Percentiles rank a stretch among this genome's conserved stretches.
Conservation (phyloP, 2,797 vertebrate species). For the Pipistrellus kuhlii region DNA sequence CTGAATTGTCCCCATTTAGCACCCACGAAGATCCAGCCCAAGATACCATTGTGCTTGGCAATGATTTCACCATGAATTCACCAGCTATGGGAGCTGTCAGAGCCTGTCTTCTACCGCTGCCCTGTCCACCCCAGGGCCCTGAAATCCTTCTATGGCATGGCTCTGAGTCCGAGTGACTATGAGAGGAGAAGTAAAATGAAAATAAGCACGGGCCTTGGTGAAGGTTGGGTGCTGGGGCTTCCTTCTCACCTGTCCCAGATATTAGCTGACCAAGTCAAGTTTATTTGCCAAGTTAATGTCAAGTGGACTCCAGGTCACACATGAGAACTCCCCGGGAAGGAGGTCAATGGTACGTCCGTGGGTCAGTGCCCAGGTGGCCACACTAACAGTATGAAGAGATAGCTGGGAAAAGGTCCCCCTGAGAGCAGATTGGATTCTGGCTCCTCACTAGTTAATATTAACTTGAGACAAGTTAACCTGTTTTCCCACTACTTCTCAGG, state of each 20-base stretch:
- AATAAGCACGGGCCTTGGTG: no score
- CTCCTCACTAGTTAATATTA: neutral
- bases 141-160: accelerated
- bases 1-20: neutral
- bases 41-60: neutral
- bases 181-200: neutral
- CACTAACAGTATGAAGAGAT: accelerated
- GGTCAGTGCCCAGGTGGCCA: neutral
- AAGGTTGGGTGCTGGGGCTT: accelerated
- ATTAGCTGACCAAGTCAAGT: neutral
- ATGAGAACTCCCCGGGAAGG: accelerated
- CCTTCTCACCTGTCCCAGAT: no score
- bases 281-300: neutral
- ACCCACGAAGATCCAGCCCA: neutral
- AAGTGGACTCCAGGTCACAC: neutral
- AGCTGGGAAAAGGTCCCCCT: neutral
- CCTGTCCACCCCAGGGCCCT: neutral
- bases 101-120: neutral
- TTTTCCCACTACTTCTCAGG: neutral
- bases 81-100: accelerated
- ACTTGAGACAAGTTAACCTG: accelerated
- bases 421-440: accelerated
- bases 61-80: neutral
- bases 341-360: accelerated
- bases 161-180: neutral